These are phyloP conservation scores for Gymnobelideus leadbeateri DNA, from an alignment of 2,113 vertebrate genomes.

Conservation along the genomic window DNA sequence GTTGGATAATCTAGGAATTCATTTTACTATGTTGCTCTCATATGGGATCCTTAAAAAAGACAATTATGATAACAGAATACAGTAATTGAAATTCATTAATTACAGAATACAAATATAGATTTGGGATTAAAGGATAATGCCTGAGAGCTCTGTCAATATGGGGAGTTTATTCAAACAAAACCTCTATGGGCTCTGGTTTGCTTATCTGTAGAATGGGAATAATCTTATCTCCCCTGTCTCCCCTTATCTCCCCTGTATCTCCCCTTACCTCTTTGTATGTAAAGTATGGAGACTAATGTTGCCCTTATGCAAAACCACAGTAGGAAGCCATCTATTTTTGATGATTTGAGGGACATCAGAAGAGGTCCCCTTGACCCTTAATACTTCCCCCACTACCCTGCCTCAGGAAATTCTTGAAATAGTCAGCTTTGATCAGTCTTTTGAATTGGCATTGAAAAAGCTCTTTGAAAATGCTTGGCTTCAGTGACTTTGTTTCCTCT, in stretches of 20 bases:
- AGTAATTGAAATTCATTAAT: constrained; percentile 45
- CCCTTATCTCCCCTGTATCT: background rate
- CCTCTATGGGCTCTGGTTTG: background rate
- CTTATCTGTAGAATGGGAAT: background rate
- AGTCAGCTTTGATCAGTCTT: too few species aligned
- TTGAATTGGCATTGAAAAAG: too few species aligned
- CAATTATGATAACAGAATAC: constrained; percentile 1
- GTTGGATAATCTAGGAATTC: constrained; percentile 8
- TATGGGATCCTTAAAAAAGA: background rate
- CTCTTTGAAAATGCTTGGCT: too few species aligned
- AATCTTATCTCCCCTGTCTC: background rate
- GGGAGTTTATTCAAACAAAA: constrained; percentile 46
- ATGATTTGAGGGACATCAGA: background rate
- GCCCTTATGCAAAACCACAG: background rate
- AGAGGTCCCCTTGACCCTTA: background rate
- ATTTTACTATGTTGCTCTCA: constrained; percentile 2
- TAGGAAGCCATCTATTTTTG: background rate
- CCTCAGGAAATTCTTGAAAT: too few species aligned
- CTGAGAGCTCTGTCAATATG: background rate
- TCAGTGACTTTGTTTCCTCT: too few species aligned
- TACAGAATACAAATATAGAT: constrained; percentile 30
- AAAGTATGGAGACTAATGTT: background rate
- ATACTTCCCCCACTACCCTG: background rate
- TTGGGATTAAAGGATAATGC: constrained; percentile 30
- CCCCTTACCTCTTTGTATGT: background rate